These are phyloP conservation scores for Dione juno DNA, from an alignment of 2,888 invertebrate species.

Conservation along the genomic window DNA sequence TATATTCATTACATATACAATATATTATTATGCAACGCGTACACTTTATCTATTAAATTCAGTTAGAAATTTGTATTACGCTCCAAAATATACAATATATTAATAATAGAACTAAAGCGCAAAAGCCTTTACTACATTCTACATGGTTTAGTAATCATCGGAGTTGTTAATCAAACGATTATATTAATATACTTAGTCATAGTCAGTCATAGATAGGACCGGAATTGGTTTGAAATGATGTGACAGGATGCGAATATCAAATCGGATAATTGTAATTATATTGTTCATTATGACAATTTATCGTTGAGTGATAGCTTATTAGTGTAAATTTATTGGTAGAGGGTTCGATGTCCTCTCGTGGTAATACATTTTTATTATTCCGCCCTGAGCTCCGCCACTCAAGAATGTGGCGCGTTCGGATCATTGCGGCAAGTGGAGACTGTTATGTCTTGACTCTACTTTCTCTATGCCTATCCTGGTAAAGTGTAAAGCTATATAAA, in stretches of 20 bases:
- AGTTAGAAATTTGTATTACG: background rate
- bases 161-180: conserved; percentile 10
- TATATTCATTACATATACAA: background rate
- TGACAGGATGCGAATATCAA: background rate
- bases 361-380: no score
- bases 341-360: no score
- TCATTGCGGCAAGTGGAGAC: no score
- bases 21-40: background rate
- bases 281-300: background rate
- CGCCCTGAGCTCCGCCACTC: no score
- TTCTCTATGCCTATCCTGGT: no score
- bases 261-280: background rate
- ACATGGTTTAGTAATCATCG: conserved; percentile 1
- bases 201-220: background rate
- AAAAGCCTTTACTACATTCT: background rate
- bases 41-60: background rate
- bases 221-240: background rate
- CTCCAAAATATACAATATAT: conserved; percentile 4
- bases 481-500: no score
- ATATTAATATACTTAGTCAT: background rate
- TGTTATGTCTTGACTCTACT: no score
- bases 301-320: no score
- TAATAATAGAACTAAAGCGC: background rate
- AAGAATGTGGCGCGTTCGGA: no score
- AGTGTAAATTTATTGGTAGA: no score